A percentile compares a stretch with the other conserved stretches of the same genome.
Evolutionary conservation across 2,888 invertebrate species (phyloP).

Genomic region (Cosmia trapezina): DNA sequence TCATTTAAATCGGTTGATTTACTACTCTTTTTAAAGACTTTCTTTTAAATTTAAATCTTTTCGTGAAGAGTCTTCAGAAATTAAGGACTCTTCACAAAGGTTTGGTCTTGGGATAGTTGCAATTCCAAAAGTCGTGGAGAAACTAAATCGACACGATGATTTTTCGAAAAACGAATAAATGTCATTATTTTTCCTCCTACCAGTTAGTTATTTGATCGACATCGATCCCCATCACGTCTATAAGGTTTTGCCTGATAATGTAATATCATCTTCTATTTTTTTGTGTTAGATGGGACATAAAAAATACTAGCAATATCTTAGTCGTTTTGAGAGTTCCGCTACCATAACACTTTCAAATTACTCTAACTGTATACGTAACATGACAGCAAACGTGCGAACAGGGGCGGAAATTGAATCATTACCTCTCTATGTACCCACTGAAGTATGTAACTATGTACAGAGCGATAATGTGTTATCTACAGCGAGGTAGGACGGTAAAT

Average conservation of each 20-base stretch:
- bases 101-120: conserved; percentile 2
- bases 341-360: conserved; percentile 21
- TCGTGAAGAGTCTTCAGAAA: conserved; percentile 10
- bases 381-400: conserved; percentile 16
- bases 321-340: conserved; percentile 3
- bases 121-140: neutral
- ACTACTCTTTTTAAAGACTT: conserved; percentile 3
- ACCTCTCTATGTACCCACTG: neutral
- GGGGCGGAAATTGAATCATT: conserved; percentile 52
- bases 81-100: neutral
- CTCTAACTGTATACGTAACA: conserved; percentile 46
- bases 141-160: neutral
- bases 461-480: conserved; percentile 38
- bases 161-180: neutral
- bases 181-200: neutral
- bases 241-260: neutral
- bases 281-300: neutral
- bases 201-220: no score
- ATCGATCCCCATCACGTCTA: neutral
- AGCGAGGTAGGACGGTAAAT: conserved; percentile 9
- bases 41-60: neutral
- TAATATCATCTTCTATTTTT: neutral
- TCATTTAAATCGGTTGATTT: neutral
- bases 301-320: neutral
- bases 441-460: conserved; percentile 9